phyloP scores from a whole-genome alignment of 2,888 invertebrate species.

The Tetranychus piercei region DNA sequence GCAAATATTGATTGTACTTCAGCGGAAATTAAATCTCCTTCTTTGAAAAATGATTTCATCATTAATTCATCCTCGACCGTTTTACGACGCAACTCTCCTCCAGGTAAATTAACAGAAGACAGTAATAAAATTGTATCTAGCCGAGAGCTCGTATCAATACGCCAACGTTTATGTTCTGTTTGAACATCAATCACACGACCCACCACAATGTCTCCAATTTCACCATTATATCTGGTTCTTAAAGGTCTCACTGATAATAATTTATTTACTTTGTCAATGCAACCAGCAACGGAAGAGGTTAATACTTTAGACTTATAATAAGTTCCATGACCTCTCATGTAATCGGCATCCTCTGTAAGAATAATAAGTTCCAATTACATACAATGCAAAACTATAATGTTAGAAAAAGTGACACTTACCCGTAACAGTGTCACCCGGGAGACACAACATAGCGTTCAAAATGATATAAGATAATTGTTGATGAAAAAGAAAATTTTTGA shows the following conservation, averaged over 20 bases:
- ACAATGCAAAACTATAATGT: background rate
- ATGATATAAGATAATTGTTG: no score
- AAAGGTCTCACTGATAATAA: conserved; percentile 74
- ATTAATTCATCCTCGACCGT: conserved; percentile 90
- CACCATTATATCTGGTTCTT: conserved; percentile 61
- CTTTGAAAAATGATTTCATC: conserved; percentile 83
- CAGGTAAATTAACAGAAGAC: conserved; percentile 90
- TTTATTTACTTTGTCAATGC: conserved; percentile 82
- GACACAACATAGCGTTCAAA: background rate
- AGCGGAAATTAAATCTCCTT: conserved; percentile 72
- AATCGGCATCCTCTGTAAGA: conserved; percentile 59
- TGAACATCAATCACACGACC: conserved; percentile 85
- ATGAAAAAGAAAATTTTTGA: no score
- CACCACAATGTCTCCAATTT: conserved; percentile 90
- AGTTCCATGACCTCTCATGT: conserved; percentile 92
- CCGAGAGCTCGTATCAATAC: conserved; percentile 78
- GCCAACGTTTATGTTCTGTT: conserved; percentile 61
- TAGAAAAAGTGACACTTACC: background rate
- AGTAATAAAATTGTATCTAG: conserved; percentile 63
- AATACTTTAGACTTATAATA: conserved; percentile 56
- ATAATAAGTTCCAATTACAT: conserved; percentile 33
- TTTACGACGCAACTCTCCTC: conserved; percentile 69
- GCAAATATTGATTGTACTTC: conserved; percentile 83
- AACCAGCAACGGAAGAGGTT: conserved; percentile 81
- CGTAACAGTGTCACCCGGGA: conserved; percentile 6